Evolutionary conservation across 35 echinoderm and acorn worm genomes (phyloP), one percentile per base, ranked within the genome.

Genomic region (Lytechinus pictus): DNA sequence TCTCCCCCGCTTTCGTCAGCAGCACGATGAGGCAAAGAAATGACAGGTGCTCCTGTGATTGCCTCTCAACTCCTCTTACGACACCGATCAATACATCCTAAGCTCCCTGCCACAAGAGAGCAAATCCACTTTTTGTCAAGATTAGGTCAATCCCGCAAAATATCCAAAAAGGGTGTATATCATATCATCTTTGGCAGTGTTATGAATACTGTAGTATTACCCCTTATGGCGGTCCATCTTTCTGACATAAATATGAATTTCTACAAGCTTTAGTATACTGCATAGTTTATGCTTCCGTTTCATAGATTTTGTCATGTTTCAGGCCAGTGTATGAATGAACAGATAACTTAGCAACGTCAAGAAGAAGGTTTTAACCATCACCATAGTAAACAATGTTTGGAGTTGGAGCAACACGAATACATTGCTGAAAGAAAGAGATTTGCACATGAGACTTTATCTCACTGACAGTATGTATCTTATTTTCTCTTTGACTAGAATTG

Each of bases 31-130:
- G 88, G 88, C 29, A 54, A 54, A 90, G 27, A 54, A 52, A 90
- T 21, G 88, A 90, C 88, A 90, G 88, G 88, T 90, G 88, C 28
- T 90, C 13, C 27, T 54, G 28, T 90, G 88, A 90, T 90, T 90
- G 88, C 88, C 28, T 90, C 24, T 90, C 88, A 33, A 90, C 88
- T 90, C 52, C 52, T 90, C 28, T 54, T 90, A 44, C 88, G 52
- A 44, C 29, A 33, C 88, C 28, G 52, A 90, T 90, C 88, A 90
- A 90, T 90, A 90, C 88, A 90, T 14, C 66, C 16, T 24, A 79
- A 79, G 66, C 66, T 79, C 19, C 19, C 66, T 14, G n/a, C 66
- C 66, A 79, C 12, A 79, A 79, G 66, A 24, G 5, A 79, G 66
- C 19, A 79, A 24, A 79, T 79, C 66, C 66, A 79, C 19, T 79